Evolutionary conservation across 2,797 vertebrate genomes (phyloP).

Genomic region (Peromyscus attwateri): DNA sequence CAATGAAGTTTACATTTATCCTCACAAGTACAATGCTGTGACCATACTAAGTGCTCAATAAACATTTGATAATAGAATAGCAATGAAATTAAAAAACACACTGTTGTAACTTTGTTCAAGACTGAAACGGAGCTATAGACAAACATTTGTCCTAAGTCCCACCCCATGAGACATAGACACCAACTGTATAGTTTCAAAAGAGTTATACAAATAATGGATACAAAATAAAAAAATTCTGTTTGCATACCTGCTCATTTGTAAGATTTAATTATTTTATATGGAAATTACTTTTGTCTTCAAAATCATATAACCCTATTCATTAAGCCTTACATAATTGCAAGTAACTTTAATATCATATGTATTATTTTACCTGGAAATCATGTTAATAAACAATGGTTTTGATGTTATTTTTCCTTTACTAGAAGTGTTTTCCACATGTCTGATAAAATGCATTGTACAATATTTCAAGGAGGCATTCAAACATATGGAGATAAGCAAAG

Average conservation of each 20-base stretch:
- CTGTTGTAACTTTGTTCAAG: neutral
- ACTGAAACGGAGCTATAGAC: neutral
- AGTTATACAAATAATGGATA: neutral
- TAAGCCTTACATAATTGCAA: neutral
- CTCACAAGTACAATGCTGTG: neutral
- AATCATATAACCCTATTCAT: neutral
- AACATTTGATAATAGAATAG: neutral
- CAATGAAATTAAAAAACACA: neutral
- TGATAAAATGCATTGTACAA: conserved; percentile 35
- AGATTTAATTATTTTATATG: conserved; percentile 1
- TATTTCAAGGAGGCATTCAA: neutral
- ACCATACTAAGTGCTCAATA: neutral
- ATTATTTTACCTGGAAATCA: neutral
- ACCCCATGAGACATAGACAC: neutral
- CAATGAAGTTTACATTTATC: conserved; percentile 24
- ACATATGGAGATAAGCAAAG: neutral
- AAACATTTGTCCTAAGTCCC: neutral
- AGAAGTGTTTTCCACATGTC: neutral
- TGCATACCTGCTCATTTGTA: neutral
- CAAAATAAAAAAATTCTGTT: conserved; percentile 45
- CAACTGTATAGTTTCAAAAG: neutral
- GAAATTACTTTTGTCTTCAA: conserved; percentile 4
- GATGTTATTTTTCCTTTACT: neutral
- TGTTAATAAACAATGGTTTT: neutral
- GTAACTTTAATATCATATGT: neutral